These are phyloP conservation scores for Diarsia dahlii DNA, from an alignment of 2,888 invertebrate species.

Conservation along the genomic window DNA sequence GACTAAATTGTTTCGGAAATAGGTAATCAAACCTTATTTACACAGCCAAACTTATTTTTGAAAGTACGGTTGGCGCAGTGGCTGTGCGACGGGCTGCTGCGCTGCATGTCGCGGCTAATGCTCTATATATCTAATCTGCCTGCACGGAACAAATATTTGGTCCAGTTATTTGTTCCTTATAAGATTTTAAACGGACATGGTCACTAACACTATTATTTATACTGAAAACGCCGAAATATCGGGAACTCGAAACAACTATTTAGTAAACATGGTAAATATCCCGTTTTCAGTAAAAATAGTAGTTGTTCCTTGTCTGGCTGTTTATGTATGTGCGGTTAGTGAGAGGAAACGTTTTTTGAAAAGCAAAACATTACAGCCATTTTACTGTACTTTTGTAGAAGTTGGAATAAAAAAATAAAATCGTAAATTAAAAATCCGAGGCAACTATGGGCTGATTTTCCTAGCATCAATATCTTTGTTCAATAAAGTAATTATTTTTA, in stretches of 20 bases:
- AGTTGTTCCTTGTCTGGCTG: neutral
- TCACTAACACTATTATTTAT: too few species aligned
- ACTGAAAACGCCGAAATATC: too few species aligned
- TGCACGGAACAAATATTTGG: neutral
- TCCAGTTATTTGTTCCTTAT: neutral
- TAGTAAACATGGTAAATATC: too few species aligned
- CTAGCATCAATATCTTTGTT: neutral
- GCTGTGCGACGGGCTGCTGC: neutral
- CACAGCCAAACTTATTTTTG: neutral
- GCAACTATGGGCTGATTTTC: neutral
- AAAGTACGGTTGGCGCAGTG: neutral
- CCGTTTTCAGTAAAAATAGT: too few species aligned
- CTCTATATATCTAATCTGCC: neutral
- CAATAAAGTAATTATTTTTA: neutral
- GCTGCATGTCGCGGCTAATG: neutral
- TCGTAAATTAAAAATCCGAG: neutral
- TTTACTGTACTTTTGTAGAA: neutral
- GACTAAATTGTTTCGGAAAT: slow-evolving; percentile 20
- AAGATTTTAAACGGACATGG: too few species aligned
- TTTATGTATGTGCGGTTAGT: neutral
- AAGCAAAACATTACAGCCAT: neutral
- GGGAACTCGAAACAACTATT: too few species aligned
- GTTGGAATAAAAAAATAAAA: neutral
- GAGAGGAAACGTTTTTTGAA: neutral
- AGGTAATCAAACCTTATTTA: neutral